Conservation (phyloP, 2,888 invertebrate genomes). For the Apodemia duryi region DNA sequence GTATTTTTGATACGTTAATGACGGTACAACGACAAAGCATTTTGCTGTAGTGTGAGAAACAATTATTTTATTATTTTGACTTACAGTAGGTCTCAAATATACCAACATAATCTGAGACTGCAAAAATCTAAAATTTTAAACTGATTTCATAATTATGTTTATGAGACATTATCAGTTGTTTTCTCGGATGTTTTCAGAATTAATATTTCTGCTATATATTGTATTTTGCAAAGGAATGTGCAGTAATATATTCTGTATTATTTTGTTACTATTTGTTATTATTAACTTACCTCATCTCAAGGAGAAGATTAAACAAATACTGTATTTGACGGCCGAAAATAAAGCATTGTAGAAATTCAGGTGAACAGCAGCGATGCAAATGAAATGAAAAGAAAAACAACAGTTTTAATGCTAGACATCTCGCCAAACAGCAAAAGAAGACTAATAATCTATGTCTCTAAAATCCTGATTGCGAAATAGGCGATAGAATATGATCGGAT, state of each 20-base stretch:
- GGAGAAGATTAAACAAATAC: slow-evolving; percentile 56
- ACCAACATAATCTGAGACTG: not conserved
- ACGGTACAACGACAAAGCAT: not conserved
- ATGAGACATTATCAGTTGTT: no score
- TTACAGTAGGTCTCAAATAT: not conserved
- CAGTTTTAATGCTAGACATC: no score
- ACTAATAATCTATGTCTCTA: no score
- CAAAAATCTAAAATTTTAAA: not conserved
- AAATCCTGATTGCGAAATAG: no score
- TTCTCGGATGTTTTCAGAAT: no score
- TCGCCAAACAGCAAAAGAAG: no score
- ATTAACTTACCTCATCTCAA: slow-evolving; percentile 50
- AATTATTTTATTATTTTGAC: not conserved
- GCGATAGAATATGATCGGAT: no score
- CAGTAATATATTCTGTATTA: slow-evolving; percentile 1
- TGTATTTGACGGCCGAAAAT: slow-evolving; percentile 36
- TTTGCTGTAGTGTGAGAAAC: not conserved
- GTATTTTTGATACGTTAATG: not conserved
- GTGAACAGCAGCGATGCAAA: slow-evolving; percentile 25
- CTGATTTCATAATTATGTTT: not conserved
- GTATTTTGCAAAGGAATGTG: not conserved
- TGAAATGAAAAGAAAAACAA: slow-evolving; percentile 22
- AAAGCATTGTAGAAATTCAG: slow-evolving; percentile 29
- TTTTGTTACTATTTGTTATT: slow-evolving; percentile 19
- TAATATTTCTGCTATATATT: not conserved